Evolutionary conservation across 2,888 invertebrate genomes (phyloP).

Genomic region (Lepetodrilus schrolli): DNA sequence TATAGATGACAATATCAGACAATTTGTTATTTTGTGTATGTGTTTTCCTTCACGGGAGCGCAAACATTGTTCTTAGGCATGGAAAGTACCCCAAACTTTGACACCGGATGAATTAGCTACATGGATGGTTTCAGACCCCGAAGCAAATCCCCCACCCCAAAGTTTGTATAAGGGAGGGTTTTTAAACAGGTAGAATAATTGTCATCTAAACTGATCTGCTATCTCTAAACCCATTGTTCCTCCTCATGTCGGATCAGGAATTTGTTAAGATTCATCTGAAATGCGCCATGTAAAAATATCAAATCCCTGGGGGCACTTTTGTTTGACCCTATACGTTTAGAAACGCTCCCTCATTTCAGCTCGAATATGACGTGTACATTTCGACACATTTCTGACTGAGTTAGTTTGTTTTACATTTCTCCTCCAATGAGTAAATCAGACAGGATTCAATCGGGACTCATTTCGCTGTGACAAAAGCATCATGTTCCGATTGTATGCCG

Average conservation of each 20-base stretch:
- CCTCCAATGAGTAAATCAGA: conserved; percentile 6
- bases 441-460: conserved; percentile 1
- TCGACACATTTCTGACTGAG: not conserved
- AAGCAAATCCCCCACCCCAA: not conserved
- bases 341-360: not conserved
- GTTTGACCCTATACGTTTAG: not conserved
- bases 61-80: conserved; percentile 13
- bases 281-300: conserved; percentile 15
- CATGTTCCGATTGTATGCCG: not conserved
- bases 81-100: conserved; percentile 21
- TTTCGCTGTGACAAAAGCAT: not conserved
- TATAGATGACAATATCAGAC: conserved; percentile 6
- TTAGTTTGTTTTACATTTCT: conserved; percentile 27
- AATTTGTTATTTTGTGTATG: not conserved
- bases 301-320: not conserved
- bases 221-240: conserved; percentile 4
- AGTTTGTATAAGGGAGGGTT: conserved; percentile 1
- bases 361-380: conserved; percentile 12
- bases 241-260: conserved; percentile 14
- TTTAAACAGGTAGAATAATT: conserved; percentile 12
- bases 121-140: conserved; percentile 1
- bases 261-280: conserved; percentile 12
- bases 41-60: not conserved
- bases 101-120: conserved; percentile 25
- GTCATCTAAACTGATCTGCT: conserved; percentile 5